Percentiles rank a stretch among this genome's conserved stretches.
These are phyloP conservation scores for cattle (Bos taurus) DNA, from an alignment of 2,113 vertebrate species.

Conservation along the genomic window ARS-UCD2.0 NC_037335.1:105361501-105362000, in stretches of 20 bases:
- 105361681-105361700: background rate
- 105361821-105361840: background rate
- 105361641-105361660: background rate
- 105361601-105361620: background rate
- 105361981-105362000: background rate
- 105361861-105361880: constrained; percentile 21
- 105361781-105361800: background rate
- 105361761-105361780: background rate
- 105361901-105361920: background rate
- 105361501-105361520: background rate
- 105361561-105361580: background rate
- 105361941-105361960: background rate
- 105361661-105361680: background rate
- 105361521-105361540: background rate
- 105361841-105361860: constrained; percentile 46
- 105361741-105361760: background rate
- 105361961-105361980: background rate
- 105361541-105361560: background rate
- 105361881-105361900: constrained; percentile 50
- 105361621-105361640: constrained; percentile 63
- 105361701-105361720: background rate
- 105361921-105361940: background rate
- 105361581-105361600: background rate
- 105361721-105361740: background rate
- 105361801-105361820: background rate